phyloP scores from a whole-genome alignment of 2,113 vertebrate species.

The Apeltes quadracus region DNA sequence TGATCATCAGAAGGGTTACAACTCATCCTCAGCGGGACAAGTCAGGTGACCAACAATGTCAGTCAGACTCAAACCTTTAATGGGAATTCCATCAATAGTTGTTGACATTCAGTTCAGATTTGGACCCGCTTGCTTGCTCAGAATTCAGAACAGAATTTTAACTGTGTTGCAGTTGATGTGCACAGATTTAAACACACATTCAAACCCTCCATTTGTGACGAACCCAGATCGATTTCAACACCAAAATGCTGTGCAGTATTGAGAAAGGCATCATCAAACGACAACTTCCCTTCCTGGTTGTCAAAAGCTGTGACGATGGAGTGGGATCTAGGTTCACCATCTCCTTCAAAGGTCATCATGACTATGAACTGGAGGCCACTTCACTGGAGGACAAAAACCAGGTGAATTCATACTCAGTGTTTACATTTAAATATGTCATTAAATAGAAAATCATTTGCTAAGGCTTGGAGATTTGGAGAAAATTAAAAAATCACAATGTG shows the following conservation, averaged over 20 bases:
- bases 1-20: background rate
- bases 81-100: background rate
- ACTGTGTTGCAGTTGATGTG: background rate
- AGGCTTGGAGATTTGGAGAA: background rate
- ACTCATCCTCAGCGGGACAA: background rate
- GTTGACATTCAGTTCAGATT: background rate
- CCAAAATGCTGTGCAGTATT: conserved; percentile 82
- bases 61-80: background rate
- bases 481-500: background rate
- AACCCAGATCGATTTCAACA: conserved; percentile 82
- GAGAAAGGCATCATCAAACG: conserved; percentile 84
- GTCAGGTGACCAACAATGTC: background rate
- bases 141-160: background rate
- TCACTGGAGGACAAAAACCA: conserved; percentile 82
- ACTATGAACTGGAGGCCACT: conserved; percentile 81
- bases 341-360: conserved; percentile 75
- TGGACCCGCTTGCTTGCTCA: background rate
- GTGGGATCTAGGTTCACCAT: conserved; percentile 76
- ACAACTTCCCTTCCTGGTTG: conserved; percentile 79
- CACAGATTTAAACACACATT: background rate
- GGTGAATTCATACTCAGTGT: conserved; percentile 40
- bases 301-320: conserved; percentile 80
- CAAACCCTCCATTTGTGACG: background rate
- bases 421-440: background rate
- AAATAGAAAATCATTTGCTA: background rate